These are phyloP conservation scores for Clarias laeviceps DNA, from an alignment of 2,797 vertebrate genomes.

Conservation along the genomic window DNA sequence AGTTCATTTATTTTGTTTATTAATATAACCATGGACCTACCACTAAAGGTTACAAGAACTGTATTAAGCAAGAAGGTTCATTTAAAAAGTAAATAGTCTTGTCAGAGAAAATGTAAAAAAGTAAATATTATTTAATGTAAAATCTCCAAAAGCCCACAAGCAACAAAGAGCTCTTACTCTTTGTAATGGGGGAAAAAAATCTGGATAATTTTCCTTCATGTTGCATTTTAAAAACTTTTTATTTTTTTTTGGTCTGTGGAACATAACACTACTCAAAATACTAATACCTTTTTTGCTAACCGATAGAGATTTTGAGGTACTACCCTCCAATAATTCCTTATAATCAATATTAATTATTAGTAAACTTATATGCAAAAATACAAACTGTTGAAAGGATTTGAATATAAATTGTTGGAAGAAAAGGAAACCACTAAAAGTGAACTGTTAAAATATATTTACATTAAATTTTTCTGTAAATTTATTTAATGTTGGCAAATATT, in stretches of 20 bases:
- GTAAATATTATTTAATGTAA: no score
- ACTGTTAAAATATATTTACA: neutral
- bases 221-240: neutral
- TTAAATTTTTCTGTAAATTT: neutral
- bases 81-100: neutral
- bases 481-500: neutral
- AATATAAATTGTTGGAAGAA: neutral
- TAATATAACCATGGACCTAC: neutral
- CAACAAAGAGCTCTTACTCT: neutral
- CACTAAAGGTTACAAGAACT: neutral
- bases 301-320: neutral
- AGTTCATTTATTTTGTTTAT: neutral
- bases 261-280: neutral
- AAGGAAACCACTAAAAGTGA: neutral
- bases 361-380: neutral
- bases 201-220: no score
- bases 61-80: neutral
- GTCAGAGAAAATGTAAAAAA: neutral
- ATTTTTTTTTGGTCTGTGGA: neutral
- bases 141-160: neutral
- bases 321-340: neutral
- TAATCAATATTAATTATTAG: neutral
- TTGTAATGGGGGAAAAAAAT: no score
- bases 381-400: neutral
- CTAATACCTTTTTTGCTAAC: neutral